Evolutionary conservation across 2,113 vertebrate genomes (phyloP).

Genomic region (Elgaria multicarinata): DNA sequence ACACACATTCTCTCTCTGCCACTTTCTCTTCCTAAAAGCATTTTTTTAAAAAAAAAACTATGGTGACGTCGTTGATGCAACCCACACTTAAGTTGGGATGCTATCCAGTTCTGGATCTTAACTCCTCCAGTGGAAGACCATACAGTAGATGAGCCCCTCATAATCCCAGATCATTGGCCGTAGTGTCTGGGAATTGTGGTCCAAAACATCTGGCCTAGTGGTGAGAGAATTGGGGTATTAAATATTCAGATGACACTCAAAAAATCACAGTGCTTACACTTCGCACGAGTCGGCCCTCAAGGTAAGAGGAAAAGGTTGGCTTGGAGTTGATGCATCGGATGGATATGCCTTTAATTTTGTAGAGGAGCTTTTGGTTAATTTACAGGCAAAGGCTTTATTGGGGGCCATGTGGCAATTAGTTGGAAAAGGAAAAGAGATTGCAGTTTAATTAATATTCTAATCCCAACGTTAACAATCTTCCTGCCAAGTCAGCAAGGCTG

Average conservation of each 20-base stretch:
- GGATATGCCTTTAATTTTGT: conserved; percentile 31
- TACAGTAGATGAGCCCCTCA: no score
- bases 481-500: conserved; percentile 74
- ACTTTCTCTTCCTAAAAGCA: not conserved
- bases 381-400: conserved; percentile 46
- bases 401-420: conserved; percentile 53
- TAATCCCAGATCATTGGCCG: no score
- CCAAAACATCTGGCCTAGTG: not conserved
- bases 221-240: not conserved
- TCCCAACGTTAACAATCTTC: conserved; percentile 71
- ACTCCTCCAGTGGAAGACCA: not conserved
- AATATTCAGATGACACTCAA: not conserved
- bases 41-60: not conserved
- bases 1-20: not conserved
- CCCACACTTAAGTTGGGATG: no score
- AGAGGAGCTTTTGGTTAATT: conserved; percentile 58
- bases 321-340: not conserved
- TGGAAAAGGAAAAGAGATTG: conserved; percentile 70
- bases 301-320: conserved; percentile 6
- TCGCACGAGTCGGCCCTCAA: not conserved
- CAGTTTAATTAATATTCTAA: conserved; percentile 79
- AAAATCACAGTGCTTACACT: not conserved
- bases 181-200: no score
- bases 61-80: not conserved
- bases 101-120: not conserved